Base-by-base conservation (phyloP, 2,888 invertebrate genomes). In the Glaucopsyche alexis region DNA sequence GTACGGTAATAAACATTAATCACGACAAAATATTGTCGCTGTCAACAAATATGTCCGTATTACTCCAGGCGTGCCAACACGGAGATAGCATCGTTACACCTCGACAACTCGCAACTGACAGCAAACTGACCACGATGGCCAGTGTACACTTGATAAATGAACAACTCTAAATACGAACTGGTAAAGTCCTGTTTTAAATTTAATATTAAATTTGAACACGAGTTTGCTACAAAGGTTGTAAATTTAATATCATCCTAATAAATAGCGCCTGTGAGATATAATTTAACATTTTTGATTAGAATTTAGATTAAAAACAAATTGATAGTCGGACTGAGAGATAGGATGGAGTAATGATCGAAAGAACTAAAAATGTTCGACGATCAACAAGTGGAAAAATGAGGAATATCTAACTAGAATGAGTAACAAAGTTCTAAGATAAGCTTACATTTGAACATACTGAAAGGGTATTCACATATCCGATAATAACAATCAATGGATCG, bases 401-500 rank as follows among this genome's bases (percentile, higher is more conserved):
- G 9, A 60, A 16, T 60, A 14, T 49, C 29, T 69, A 47, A 47
- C 19, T 29, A 16, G 49, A 69, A 13, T 14, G 55, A 52, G 52
- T 67, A 45, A 67, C 73, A 74, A 73, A 71, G 65, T 50, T 73
- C 64, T 60, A 76, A 76, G 73, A 72, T 73, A 74, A 72, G 47
- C 19, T 69, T 69, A 69, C 69, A 75, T 75, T 70, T 74, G 72
- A 75, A 75, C 74, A 73, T 73, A 74, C 76, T 72, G 74, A 75
- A 75, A 74, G 70, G 71, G 73, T 74, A 77, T 77, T 77, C 75
- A 74, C 76, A 75, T 76, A 76, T 75, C 77, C 74, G 75, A 73
- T 75, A 69, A 75, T 74, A 72, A 71, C 45, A 55, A 71, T 74
- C 71, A 71, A 74, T 72, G 19, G 67, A 71, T 64, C 72, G 65